Evolutionary conservation across 2,888 invertebrate genomes (phyloP).

Genomic region (Prosapia bicincta): DNA sequence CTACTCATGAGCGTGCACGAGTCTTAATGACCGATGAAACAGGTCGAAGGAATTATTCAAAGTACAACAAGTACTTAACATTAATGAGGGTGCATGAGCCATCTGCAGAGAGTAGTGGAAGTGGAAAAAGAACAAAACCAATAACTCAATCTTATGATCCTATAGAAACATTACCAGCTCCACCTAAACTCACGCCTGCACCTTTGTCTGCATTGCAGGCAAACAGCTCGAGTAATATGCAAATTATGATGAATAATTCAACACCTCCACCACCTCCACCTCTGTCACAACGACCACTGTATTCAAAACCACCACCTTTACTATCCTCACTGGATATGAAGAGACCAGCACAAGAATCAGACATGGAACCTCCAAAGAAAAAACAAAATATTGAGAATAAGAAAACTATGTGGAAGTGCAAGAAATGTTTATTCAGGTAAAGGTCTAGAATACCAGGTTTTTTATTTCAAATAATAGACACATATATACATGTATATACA

Average conservation of each 20-base stretch:
- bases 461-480: too few relatives aligned
- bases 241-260: conserved; percentile 22
- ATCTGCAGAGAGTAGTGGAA: conserved; percentile 36
- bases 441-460: too few relatives aligned
- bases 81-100: conserved; percentile 53
- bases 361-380: conserved; percentile 35
- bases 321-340: conserved; percentile 42
- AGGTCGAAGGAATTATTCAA: conserved; percentile 85
- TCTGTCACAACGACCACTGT: neutral
- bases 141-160: conserved; percentile 17
- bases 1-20: conserved; percentile 73
- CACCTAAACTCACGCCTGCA: conserved; percentile 27
- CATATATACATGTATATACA: too few relatives aligned
- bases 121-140: conserved; percentile 29
- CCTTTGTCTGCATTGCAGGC: conserved; percentile 8
- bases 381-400: conserved; percentile 53
- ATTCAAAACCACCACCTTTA: conserved; percentile 27
- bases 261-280: conserved; percentile 19
- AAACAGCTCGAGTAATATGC: conserved; percentile 14
- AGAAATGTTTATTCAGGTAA: conserved; percentile 84
- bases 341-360: conserved; percentile 36
- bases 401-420: conserved; percentile 83
- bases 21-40: conserved; percentile 91
- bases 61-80: conserved; percentile 86
- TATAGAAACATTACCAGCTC: conserved; percentile 22